phyloP scores from a whole-genome alignment of 2,113 vertebrate genomes.

The Epinephelus cyanopodus region DNA sequence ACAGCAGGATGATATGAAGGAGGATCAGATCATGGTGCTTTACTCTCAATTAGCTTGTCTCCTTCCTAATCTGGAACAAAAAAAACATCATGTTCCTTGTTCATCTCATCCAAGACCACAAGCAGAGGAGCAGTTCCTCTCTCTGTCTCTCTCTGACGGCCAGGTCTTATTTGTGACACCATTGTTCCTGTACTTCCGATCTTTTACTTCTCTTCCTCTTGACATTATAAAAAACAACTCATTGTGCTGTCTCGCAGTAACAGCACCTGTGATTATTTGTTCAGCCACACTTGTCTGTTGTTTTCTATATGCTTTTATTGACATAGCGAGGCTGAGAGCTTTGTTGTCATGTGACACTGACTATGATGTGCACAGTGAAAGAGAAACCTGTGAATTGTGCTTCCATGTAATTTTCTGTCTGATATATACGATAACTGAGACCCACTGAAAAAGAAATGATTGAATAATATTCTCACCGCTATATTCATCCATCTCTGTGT shows the following conservation, averaged over 20 bases:
- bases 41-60: not conserved
- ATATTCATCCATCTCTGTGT: slow-evolving; percentile 74
- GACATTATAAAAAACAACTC: slow-evolving; percentile 58
- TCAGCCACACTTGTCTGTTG: slow-evolving; percentile 42
- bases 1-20: slow-evolving; percentile 54
- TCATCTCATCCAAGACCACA: slow-evolving; percentile 57
- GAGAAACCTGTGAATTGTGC: slow-evolving; percentile 55
- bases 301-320: slow-evolving; percentile 54
- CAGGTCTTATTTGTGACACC: slow-evolving; percentile 62
- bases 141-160: slow-evolving; percentile 37
- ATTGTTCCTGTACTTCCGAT: slow-evolving; percentile 76
- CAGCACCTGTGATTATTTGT: slow-evolving; percentile 53
- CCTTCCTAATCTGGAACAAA: slow-evolving; percentile 26
- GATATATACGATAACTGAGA: slow-evolving; percentile 79
- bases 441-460: slow-evolving; percentile 80
- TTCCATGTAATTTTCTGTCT: slow-evolving; percentile 42
- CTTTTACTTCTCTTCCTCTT: slow-evolving; percentile 76
- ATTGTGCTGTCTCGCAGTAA: slow-evolving; percentile 68
- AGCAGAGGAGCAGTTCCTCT: slow-evolving; percentile 54
- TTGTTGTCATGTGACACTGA: slow-evolving; percentile 73
- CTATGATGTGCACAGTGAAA: slow-evolving; percentile 75
- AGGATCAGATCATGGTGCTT: slow-evolving; percentile 50
- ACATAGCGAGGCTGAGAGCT: slow-evolving; percentile 37
- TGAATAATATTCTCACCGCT: slow-evolving; percentile 67
- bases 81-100: slow-evolving; percentile 59